These are phyloP conservation scores for Grantiella picta DNA, from an alignment of 2,113 vertebrate species.

Conservation along the genomic window DNA sequence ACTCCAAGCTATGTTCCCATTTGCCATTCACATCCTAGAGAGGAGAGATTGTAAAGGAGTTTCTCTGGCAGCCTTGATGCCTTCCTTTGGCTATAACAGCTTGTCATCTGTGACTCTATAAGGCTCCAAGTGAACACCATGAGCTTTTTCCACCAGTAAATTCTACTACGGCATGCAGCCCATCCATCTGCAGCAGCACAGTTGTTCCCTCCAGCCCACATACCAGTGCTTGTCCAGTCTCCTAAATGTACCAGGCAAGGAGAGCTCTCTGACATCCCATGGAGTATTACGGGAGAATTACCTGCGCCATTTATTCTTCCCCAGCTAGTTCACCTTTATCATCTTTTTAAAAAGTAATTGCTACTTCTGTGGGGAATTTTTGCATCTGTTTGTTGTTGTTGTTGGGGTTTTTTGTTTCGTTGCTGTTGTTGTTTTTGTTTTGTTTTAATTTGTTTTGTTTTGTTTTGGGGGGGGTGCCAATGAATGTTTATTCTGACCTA, in stretches of 20 bases:
- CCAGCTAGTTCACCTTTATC: not conserved
- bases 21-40: not conserved
- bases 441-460: not conserved
- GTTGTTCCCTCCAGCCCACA: not conserved
- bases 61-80: not conserved
- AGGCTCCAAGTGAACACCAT: not conserved
- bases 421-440: no score
- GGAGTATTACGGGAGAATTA: fast-evolving
- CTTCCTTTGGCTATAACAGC: not conserved
- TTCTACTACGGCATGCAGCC: not conserved
- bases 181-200: not conserved
- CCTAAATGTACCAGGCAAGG: not conserved
- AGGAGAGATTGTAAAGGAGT: not conserved
- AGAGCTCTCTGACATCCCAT: not conserved
- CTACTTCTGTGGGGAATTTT: not conserved
- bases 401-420: no score
- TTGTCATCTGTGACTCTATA: not conserved
- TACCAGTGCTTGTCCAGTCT: not conserved
- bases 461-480: not conserved
- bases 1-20: not conserved
- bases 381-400: not conserved
- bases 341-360: not conserved
- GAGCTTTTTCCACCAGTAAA: not conserved
- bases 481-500: not conserved
- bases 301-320: not conserved